These are phyloP conservation scores for Archegozetes longisetosus DNA, from an alignment of 1,140 invertebrate species.

Conservation along the genomic window DNA sequence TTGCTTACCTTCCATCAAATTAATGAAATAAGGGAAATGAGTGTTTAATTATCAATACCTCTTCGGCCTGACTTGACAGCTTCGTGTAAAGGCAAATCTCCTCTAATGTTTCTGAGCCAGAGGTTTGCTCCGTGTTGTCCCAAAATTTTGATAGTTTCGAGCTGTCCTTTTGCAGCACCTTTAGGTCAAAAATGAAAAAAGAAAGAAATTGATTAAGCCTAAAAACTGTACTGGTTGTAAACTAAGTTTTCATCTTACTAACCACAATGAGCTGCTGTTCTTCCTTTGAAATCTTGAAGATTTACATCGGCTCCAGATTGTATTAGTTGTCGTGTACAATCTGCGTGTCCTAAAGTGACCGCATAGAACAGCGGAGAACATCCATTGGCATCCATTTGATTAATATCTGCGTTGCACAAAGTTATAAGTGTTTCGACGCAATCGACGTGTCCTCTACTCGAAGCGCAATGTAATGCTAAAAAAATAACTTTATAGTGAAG, in stretches of 20 bases:
- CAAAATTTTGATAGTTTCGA: constrained; percentile 59
- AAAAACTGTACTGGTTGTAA: too few relatives aligned
- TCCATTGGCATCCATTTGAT: constrained; percentile 65
- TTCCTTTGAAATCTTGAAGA: constrained; percentile 74
- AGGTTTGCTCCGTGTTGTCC: constrained; percentile 64
- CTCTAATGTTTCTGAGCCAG: constrained; percentile 76
- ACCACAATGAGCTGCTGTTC: constrained; percentile 44
- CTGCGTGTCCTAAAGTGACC: constrained; percentile 82
- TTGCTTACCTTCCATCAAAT: too few relatives aligned
- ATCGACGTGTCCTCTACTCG: constrained; percentile 79
- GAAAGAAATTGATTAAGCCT: constrained; percentile 1
- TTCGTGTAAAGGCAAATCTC: constrained; percentile 83
- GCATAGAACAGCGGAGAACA: constrained; percentile 93
- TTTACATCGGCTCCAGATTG: constrained; percentile 70
- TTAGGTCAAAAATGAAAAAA: neutral
- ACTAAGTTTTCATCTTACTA: neutral
- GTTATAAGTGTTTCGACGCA: constrained; percentile 77
- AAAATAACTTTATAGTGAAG: neutral
- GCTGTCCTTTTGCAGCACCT: constrained; percentile 87
- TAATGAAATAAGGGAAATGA: too few relatives aligned
- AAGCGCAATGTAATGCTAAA: constrained; percentile 78
- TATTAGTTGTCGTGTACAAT: constrained; percentile 73
- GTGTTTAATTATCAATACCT: constrained; percentile 32
- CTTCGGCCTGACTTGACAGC: constrained; percentile 77
- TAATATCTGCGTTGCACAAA: constrained; percentile 67